Percentiles rank a stretch among this genome's conserved stretches.
phyloP scores from a whole-genome alignment of 2,797 vertebrate species.

The Malacoraja senta region DNA sequence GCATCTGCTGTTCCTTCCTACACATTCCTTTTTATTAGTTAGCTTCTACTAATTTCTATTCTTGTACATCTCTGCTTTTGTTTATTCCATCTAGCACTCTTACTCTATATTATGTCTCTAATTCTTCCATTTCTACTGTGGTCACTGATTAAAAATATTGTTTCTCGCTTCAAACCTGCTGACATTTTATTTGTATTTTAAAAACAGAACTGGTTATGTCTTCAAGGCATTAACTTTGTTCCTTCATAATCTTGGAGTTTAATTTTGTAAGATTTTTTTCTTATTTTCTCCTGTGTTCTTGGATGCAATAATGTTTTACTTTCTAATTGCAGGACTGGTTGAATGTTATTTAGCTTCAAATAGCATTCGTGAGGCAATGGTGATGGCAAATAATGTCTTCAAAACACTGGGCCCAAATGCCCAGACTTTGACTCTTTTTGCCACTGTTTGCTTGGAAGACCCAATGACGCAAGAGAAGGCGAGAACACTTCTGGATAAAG shows the following conservation, averaged over 20 bases:
- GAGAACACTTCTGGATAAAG: slow-evolving; percentile 88
- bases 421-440: slow-evolving; percentile 89
- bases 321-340: slow-evolving; percentile 71
- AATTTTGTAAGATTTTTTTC: neutral
- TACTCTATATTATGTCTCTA: too few relatives aligned
- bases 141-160: too few relatives aligned
- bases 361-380: slow-evolving; percentile 92
- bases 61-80: too few relatives aligned
- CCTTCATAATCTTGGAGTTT: neutral
- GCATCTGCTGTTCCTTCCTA: too few relatives aligned
- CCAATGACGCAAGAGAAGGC: slow-evolving; percentile 95
- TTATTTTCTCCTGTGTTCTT: neutral
- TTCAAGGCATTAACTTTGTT: slow-evolving; percentile 21
- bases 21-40: too few relatives aligned
- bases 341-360: slow-evolving; percentile 95
- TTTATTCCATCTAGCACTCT: too few relatives aligned
- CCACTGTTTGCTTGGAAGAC: slow-evolving; percentile 92
- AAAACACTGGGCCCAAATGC: slow-evolving; percentile 94
- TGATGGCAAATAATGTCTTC: slow-evolving; percentile 97
- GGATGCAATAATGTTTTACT: too few relatives aligned
- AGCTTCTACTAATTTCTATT: too few relatives aligned
- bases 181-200: too few relatives aligned
- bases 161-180: too few relatives aligned
- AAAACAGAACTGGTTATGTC: neutral
- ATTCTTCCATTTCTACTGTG: too few relatives aligned